A percentile compares a stretch with the other conserved stretches of the same genome.
phyloP scores from a whole-genome alignment of 2,797 vertebrate genomes.

The Pogoniulus pusillus region DNA sequence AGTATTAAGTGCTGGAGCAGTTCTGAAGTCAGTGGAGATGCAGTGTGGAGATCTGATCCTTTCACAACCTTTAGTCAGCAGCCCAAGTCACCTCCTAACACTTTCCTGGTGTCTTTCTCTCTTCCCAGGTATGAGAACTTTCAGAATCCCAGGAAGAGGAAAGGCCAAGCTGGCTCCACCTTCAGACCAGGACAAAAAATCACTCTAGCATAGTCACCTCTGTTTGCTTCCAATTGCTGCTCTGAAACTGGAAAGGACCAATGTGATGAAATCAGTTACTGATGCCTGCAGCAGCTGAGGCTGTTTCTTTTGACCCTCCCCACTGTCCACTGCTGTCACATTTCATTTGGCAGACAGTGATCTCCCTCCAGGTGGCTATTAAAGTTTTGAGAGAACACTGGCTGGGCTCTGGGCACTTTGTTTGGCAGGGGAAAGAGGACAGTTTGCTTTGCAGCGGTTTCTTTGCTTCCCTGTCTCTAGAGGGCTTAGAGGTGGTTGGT shows the following conservation, averaged over 20 bases:
- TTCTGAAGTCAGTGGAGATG: background rate
- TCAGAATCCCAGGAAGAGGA: conserved; percentile 80
- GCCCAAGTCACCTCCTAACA: background rate
- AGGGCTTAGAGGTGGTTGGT: background rate
- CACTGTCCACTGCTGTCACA: conserved; percentile 45
- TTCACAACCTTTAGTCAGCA: background rate
- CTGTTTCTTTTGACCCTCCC: conserved; percentile 54
- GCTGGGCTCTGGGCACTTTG: background rate
- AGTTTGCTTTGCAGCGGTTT: background rate
- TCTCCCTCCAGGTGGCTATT: conserved; percentile 56
- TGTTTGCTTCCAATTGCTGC: conserved; percentile 7
- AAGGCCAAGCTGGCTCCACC: conserved; percentile 65
- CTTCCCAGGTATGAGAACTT: conserved; percentile 88
- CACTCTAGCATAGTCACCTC: conserved; percentile 84
- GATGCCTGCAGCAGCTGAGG: conserved; percentile 44
- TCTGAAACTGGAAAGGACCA: conserved; percentile 19
- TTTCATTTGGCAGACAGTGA: conserved; percentile 60
- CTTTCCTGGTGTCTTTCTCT: conserved; percentile 9
- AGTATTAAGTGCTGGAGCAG: conserved; percentile 66
- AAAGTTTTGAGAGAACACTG: conserved; percentile 62
- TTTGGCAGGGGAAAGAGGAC: background rate
- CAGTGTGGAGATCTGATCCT: background rate
- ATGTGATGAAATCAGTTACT: conserved; percentile 51
- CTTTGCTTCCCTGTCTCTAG: background rate
- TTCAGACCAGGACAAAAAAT: conserved; percentile 89